Evolutionary conservation across 2,797 vertebrate species (phyloP).

Genomic region (Pyrocephalus nanus): DNA sequence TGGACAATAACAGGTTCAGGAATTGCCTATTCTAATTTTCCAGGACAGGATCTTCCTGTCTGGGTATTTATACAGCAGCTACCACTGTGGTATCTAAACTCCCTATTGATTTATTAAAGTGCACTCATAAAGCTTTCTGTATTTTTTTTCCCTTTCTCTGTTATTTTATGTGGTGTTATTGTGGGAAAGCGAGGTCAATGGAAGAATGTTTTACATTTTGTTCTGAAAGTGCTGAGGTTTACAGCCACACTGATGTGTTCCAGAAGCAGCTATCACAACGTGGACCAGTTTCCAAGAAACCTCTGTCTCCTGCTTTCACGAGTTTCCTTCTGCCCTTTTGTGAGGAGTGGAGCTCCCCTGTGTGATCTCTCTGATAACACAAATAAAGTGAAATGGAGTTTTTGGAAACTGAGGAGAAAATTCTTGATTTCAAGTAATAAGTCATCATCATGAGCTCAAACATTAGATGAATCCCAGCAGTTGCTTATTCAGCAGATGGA

Average conservation of each 20-base stretch:
- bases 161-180: conserved; percentile 65
- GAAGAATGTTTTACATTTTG: conserved; percentile 62
- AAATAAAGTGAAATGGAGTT: neutral
- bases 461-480: neutral
- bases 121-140: conserved; percentile 22
- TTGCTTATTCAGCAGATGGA: neutral
- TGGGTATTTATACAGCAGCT: conserved; percentile 44
- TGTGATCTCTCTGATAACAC: accelerated
- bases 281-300: neutral
- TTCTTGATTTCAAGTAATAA: neutral
- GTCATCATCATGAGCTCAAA: neutral
- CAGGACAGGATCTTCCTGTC: conserved; percentile 54
- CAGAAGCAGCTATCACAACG: conserved; percentile 11
- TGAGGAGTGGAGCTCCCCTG: neutral
- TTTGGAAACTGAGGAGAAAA: neutral
- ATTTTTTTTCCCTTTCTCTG: conserved; percentile 25
- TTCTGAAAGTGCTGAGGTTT: conserved; percentile 53
- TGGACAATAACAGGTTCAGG: conserved; percentile 40
- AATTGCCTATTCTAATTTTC: conserved; percentile 55
- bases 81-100: conserved; percentile 45
- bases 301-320: neutral
- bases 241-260: conserved; percentile 39
- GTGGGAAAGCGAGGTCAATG: conserved; percentile 44
- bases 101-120: conserved; percentile 61
- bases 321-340: neutral